Conservation (phyloP, 2,113 vertebrate genomes). For the Climacteris rufus region DNA sequence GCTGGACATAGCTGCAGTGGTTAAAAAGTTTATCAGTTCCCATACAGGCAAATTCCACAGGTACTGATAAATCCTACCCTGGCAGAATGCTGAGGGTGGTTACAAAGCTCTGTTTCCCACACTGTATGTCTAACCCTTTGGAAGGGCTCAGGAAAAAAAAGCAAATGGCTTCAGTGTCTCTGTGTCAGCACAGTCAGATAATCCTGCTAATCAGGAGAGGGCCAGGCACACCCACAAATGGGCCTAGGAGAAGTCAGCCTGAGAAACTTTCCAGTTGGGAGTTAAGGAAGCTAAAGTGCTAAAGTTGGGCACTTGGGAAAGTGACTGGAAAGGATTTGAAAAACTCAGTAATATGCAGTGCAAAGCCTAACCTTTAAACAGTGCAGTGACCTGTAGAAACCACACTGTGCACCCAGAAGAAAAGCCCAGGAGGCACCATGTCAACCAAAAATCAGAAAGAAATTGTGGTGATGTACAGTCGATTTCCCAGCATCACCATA, state of each 20-base stretch:
- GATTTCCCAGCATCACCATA: neutral
- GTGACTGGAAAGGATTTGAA: neutral
- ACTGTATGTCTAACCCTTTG: accelerated
- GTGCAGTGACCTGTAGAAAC: neutral
- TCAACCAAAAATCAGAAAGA: neutral
- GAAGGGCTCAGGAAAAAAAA: neutral
- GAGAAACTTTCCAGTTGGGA: neutral
- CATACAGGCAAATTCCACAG: neutral
- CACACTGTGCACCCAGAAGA: neutral
- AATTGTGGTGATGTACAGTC: accelerated
- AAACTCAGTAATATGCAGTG: neutral
- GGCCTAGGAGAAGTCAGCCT: neutral
- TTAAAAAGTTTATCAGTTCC: neutral
- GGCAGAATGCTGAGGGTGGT: neutral
- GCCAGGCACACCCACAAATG: neutral
- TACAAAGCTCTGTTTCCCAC: neutral
- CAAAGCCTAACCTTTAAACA: neutral
- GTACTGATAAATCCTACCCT: neutral
- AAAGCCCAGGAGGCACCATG: neutral
- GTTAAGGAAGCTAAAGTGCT: neutral
- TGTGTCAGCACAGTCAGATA: neutral
- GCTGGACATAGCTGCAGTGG: neutral
- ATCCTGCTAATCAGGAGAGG: neutral
- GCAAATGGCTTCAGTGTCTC: accelerated
- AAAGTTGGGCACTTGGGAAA: neutral